Percentiles rank a stretch among this genome's conserved stretches.
Evolutionary conservation across 2,113 vertebrate species (phyloP).

Genomic region (Saiga tatarica): DNA sequence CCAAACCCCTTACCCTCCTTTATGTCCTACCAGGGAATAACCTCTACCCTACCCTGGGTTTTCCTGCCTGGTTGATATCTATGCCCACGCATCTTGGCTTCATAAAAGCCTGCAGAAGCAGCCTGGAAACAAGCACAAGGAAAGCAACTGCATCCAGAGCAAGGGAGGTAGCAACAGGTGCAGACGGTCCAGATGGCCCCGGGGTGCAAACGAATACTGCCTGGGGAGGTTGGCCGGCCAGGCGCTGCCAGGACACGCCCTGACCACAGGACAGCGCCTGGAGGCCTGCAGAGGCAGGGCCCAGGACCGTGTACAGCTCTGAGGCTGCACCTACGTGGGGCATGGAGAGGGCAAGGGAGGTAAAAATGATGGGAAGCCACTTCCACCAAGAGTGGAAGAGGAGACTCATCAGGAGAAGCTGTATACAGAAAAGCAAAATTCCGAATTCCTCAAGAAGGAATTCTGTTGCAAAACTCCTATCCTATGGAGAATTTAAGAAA

Average conservation of each 20-base stretch:
- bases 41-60: neutral
- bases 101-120: neutral
- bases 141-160: neutral
- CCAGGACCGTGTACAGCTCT: neutral
- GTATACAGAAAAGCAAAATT: neutral
- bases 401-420: neutral
- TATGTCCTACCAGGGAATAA: neutral
- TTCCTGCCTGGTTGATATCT: neutral
- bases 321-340: too few species aligned
- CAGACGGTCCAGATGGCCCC: neutral
- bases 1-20: neutral
- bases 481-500: constrained; percentile 8
- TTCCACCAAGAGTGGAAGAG: neutral
- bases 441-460: neutral
- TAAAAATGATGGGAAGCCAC: neutral
- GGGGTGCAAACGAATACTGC: neutral
- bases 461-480: neutral
- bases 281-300: neutral
- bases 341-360: neutral
- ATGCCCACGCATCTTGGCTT: neutral
- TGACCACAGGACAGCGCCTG: neutral
- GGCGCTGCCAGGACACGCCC: neutral
- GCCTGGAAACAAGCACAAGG: neutral
- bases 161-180: neutral
- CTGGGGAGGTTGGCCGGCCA: neutral